Evolutionary conservation across 2,113 vertebrate genomes (phyloP), one percentile per base, ranked within the genome.

Genomic region (Peucedramus taeniatus): DNA sequence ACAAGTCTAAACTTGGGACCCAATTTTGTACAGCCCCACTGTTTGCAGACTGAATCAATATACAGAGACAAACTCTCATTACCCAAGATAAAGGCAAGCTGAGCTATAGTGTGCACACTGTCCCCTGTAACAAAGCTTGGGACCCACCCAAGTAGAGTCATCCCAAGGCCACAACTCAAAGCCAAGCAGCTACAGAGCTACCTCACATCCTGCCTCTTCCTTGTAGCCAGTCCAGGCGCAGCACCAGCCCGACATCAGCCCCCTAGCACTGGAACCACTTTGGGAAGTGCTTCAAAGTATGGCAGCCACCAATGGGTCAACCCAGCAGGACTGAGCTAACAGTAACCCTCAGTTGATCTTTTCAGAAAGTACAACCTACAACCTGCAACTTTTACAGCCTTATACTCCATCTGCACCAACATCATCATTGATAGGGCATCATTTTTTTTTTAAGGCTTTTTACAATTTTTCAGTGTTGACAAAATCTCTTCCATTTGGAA

Each of bases 171-270:
- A n/a, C 28, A 61, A 9, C 56, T n/a, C 50, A 49, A 60, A 57
- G 69, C 15, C 56, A 59, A 28, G 42, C 39, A 75, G n/a, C 49
- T 39, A 65, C 50, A 45, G 42, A 87, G 39, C 11, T 33, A 7
- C 30, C 11, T 37, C 77, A 42, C 40, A 77, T 13, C 16, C 22
- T 7, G 4, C 14, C 24, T 9, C 40, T 11, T 83, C 18, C 37
- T 30, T 0, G 0, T 6, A 70, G 54, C 37, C 45, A 57, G 65
- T 12, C 33, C 0, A 0, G 44, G 28, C 4, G 26, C 69, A 74
- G 65, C 42, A 59, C 6, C 60, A 89, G 31, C 19, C 40, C 24
- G 27, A 64, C 0, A 1, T 13, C 5, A 3, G 24, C 4, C 42
- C n/a, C 49, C 17, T 3, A 1, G 26, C 63, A 23, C 37, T 20